A percentile compares a stretch with the other conserved stretches of the same genome.
Evolutionary conservation across 2,888 invertebrate species (phyloP).

Genomic region (Gandaritis pyraliata): DNA sequence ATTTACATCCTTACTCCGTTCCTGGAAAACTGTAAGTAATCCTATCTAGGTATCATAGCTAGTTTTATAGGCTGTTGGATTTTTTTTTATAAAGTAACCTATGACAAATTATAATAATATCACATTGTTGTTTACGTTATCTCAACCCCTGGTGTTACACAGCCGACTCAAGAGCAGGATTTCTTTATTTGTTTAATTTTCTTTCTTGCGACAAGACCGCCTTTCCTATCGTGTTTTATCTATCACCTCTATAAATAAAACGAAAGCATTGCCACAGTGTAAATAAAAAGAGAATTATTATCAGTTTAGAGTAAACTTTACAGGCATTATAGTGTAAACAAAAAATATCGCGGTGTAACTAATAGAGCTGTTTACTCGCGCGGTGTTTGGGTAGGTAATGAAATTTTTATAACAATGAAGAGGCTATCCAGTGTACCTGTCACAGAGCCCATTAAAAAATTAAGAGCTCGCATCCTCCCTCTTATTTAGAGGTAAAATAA

Average conservation of each 20-base stretch:
- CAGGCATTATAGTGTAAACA: constrained; percentile 70
- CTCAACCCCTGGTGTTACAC: constrained; percentile 73
- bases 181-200: constrained; percentile 73
- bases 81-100: too few species aligned
- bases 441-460: constrained; percentile 37
- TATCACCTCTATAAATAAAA: constrained; percentile 75
- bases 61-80: too few species aligned
- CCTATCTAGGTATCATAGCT: too few species aligned
- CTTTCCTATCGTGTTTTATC: constrained; percentile 74
- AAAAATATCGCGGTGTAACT: constrained; percentile 54
- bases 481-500: constrained; percentile 40
- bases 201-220: constrained; percentile 71
- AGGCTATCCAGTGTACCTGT: constrained; percentile 39
- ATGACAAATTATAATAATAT: too few species aligned
- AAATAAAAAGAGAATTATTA: constrained; percentile 76
- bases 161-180: constrained; percentile 61
- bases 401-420: constrained; percentile 44
- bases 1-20: too few species aligned
- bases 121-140: constrained; percentile 59
- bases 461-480: constrained; percentile 37
- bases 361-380: constrained; percentile 47
- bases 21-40: not conserved
- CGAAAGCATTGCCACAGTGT: constrained; percentile 69
- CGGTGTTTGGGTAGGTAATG: constrained; percentile 41
- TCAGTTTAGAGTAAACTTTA: constrained; percentile 67